These are phyloP conservation scores for Oreochromis tanganicae DNA, from an alignment of 2,113 vertebrate species.

Conservation along the genomic window DNA sequence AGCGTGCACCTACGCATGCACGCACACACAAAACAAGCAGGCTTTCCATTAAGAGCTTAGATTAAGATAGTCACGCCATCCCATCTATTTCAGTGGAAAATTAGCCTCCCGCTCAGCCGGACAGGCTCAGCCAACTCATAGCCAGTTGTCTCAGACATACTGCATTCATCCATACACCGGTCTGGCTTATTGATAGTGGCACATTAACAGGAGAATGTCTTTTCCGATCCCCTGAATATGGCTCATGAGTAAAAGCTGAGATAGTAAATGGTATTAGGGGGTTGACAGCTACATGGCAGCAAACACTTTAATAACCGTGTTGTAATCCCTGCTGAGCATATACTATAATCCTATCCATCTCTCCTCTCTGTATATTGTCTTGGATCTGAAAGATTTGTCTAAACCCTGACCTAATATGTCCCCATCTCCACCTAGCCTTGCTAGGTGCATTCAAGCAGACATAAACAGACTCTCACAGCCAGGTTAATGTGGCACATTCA, in stretches of 20 bases:
- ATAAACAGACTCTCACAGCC: neutral
- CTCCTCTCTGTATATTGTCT: conserved; percentile 7
- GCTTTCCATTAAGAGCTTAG: conserved; percentile 18
- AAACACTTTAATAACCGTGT: neutral
- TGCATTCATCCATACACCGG: conserved; percentile 25
- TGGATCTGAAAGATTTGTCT: conserved; percentile 43
- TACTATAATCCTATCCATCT: conserved; percentile 30
- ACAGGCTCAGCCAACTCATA: neutral
- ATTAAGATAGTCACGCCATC: conserved; percentile 32
- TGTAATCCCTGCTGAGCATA: conserved; percentile 21
- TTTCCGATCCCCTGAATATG: conserved; percentile 21
- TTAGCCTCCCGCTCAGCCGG: neutral
- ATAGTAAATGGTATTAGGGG: conserved; percentile 24
- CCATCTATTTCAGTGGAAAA: conserved; percentile 41
- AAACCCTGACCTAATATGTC: conserved; percentile 20
- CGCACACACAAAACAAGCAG: neutral
- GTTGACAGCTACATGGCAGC: conserved; percentile 4
- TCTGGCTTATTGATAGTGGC: conserved; percentile 50
- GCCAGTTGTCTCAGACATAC: conserved; percentile 2
- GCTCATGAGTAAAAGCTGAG: conserved; percentile 18
- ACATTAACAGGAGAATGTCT: conserved; percentile 10
- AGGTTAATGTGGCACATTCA: conserved; percentile 35
- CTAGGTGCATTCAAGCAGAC: conserved; percentile 8
- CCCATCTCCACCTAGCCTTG: conserved; percentile 6
- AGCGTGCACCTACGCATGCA: neutral